A percentile compares a stretch with the other conserved stretches of the same genome.
Conservation (phyloP, 1,140 invertebrate species). For the Oryctes rhinoceros region DNA sequence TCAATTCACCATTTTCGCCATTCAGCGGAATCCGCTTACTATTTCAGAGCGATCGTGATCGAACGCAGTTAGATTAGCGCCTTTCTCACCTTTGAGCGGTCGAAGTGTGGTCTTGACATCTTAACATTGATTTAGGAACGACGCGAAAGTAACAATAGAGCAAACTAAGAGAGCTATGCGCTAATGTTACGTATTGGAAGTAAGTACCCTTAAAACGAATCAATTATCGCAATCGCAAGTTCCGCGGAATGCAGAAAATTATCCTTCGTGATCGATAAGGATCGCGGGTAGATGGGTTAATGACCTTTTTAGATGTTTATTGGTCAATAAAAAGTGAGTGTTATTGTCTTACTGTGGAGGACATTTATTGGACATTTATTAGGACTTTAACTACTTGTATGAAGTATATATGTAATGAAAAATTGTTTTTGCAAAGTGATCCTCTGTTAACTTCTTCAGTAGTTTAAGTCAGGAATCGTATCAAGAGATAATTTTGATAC, state of each 20-base stretch:
- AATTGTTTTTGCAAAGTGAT: no score
- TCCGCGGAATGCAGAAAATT: not conserved
- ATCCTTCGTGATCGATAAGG: not conserved
- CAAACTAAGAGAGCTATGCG: not conserved
- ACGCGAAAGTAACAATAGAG: slow-evolving; percentile 21
- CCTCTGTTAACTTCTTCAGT: no score
- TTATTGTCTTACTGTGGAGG: not conserved
- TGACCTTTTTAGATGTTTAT: not conserved
- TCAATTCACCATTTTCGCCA: not conserved
- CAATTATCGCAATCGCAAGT: not conserved
- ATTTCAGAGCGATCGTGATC: no score
- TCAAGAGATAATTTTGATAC: no score
- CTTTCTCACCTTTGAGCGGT: not conserved
- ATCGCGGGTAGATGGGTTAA: not conserved
- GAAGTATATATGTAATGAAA: no score
- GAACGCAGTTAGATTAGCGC: not conserved
- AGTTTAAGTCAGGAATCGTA: no score
- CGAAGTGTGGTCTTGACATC: slow-evolving; percentile 24
- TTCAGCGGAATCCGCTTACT: no score
- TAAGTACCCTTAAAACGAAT: not conserved
- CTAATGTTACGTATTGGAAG: not conserved
- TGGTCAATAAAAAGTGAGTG: not conserved
- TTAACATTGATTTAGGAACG: slow-evolving; percentile 11
- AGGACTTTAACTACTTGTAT: no score
- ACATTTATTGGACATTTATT: not conserved